These are phyloP conservation scores for Meloidogyne floridensis DNA, from an alignment of 1,140 invertebrate species.

Conservation along the genomic window DNA sequence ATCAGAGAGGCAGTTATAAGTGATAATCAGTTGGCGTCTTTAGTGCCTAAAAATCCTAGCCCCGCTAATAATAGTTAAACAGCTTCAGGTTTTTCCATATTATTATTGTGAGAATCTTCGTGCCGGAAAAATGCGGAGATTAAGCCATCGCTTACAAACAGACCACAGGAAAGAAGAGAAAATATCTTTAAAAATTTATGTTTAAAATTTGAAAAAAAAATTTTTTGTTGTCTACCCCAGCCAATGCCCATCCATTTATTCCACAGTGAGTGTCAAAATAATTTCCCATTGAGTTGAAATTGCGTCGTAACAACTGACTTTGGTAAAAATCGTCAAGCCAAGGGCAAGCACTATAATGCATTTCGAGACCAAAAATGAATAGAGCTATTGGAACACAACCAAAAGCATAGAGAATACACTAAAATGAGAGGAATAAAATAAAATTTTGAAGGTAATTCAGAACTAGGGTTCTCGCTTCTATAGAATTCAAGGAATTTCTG, in stretches of 20 bases:
- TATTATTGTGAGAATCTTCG: conserved; percentile 36
- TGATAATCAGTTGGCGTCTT: neutral
- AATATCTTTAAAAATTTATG: conserved; percentile 54
- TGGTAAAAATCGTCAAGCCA: conserved; percentile 64
- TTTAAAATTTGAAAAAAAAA: conserved; percentile 22
- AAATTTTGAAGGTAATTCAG: neutral
- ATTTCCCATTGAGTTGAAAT: conserved; percentile 52
- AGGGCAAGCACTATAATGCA: conserved; percentile 62
- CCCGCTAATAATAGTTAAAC: conserved; percentile 25
- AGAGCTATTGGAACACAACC: conserved; percentile 60
- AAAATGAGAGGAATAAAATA: conserved; percentile 34
- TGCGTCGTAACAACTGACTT: conserved; percentile 46
- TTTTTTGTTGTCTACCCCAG: conserved; percentile 49
- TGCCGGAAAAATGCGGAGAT: conserved; percentile 61
- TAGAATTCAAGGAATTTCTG: no score
- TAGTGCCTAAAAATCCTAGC: neutral
- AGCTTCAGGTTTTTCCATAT: conserved; percentile 41
- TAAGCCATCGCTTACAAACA: conserved; percentile 63
- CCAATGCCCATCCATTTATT: conserved; percentile 63
- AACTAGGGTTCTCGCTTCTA: neutral
- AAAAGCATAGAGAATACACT: conserved; percentile 64
- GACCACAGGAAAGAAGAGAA: conserved; percentile 60
- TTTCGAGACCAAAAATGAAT: conserved; percentile 62
- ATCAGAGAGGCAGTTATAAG: neutral
- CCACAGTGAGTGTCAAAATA: conserved; percentile 65